These are phyloP conservation scores for Drosophila biarmipes DNA, from an alignment of 1,140 invertebrate genomes.

Conservation along the genomic window DNA sequence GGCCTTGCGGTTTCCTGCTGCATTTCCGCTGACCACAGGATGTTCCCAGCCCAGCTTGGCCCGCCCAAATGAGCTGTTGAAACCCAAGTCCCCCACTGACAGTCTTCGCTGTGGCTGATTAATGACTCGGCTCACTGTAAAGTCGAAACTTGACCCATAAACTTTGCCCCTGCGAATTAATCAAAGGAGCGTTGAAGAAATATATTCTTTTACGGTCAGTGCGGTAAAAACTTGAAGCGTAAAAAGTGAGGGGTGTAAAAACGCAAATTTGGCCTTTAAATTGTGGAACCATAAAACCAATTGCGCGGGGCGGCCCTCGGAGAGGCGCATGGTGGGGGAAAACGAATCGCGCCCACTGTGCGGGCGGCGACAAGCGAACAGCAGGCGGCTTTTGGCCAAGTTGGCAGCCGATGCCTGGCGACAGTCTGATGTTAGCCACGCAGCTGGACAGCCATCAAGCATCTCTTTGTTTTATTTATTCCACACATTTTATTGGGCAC, in stretches of 20 bases:
- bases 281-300: constrained; percentile 46
- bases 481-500: constrained; percentile 15
- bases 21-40: constrained; percentile 28
- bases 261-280: constrained; percentile 31
- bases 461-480: constrained; percentile 38
- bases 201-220: constrained; percentile 41
- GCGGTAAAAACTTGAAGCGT: constrained; percentile 40
- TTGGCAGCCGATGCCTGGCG: constrained; percentile 59
- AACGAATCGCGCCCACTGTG: constrained; percentile 65
- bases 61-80: constrained; percentile 9
- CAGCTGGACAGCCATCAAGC: constrained; percentile 70
- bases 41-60: constrained; percentile 1
- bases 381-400: constrained; percentile 54
- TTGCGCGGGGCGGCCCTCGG: constrained; percentile 10
- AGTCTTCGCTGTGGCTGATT: constrained; percentile 28
- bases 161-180: constrained; percentile 56
- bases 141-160: constrained; percentile 64
- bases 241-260: constrained; percentile 38
- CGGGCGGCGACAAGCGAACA: constrained; percentile 49
- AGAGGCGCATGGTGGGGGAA: constrained; percentile 7
- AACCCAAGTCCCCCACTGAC: constrained; percentile 6
- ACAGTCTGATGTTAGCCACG: constrained; percentile 76
- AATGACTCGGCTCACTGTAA: constrained; percentile 40
- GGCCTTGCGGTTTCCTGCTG: constrained; percentile 20
- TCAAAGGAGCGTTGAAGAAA: constrained; percentile 49